phyloP scores from a whole-genome alignment of 2,888 invertebrate genomes.

The Tenodera sinensis region DNA sequence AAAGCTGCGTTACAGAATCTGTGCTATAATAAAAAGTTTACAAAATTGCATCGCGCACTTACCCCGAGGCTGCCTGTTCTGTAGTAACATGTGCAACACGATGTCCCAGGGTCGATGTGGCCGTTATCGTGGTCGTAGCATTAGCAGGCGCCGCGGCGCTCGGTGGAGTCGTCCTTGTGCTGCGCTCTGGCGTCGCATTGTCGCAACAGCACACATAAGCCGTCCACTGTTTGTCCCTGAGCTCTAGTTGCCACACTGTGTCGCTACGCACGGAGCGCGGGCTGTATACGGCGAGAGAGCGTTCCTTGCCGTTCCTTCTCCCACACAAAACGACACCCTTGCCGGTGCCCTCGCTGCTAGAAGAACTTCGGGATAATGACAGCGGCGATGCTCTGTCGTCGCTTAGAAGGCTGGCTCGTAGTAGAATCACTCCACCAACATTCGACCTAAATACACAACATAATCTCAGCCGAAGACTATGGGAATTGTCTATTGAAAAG shows the following conservation, averaged over 20 bases:
- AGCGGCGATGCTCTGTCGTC: background rate
- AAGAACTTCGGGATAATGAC: background rate
- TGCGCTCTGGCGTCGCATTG: background rate
- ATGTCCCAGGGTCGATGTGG: background rate
- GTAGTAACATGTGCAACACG: background rate
- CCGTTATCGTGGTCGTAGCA: background rate
- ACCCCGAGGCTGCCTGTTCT: background rate
- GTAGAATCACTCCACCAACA: slow-evolving; percentile 8
- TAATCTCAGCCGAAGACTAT: too few species aligned
- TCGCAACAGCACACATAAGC: slow-evolving; percentile 38
- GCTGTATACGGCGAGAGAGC: slow-evolving; percentile 27
- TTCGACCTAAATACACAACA: background rate
- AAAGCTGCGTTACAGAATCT: too few species aligned
- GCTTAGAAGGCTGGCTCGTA: slow-evolving; percentile 11
- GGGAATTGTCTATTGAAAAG: too few species aligned
- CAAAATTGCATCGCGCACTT: background rate
- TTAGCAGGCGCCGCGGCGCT: background rate
- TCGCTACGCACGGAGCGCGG: slow-evolving; percentile 24
- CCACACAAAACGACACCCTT: slow-evolving; percentile 17
- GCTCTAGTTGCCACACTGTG: slow-evolving; percentile 33
- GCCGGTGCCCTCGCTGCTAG: background rate
- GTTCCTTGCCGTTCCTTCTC: slow-evolving; percentile 9
- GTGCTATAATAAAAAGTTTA: too few species aligned
- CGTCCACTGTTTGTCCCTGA: slow-evolving; percentile 36
- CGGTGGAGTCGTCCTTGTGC: background rate